phyloP scores from a whole-genome alignment of 2,888 invertebrate genomes.

The Eurytoma adleriae region DNA sequence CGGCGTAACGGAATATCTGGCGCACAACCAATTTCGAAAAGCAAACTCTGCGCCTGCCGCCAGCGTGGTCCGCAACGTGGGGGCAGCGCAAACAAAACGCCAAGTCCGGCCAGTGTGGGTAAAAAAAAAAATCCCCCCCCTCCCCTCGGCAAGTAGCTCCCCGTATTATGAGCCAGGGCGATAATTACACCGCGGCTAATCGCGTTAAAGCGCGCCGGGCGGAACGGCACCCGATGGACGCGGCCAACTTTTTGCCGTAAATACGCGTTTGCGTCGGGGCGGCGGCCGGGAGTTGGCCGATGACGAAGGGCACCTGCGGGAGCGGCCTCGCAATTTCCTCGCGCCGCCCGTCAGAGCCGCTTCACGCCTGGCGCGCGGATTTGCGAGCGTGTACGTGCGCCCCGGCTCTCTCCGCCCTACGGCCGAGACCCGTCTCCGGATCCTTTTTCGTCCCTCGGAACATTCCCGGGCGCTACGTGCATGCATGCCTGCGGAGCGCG shows the following conservation, averaged over 20 bases:
- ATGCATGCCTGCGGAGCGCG: background rate
- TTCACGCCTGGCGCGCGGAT: conserved; percentile 64
- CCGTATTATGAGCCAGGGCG: background rate
- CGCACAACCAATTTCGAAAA: too few species aligned
- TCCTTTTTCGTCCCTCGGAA: background rate
- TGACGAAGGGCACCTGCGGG: conserved; percentile 76
- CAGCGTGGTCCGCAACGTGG: too few species aligned
- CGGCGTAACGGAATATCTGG: too few species aligned
- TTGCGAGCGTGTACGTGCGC: conserved; percentile 11
- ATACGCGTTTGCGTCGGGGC: conserved; percentile 68
- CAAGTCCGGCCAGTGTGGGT: too few species aligned
- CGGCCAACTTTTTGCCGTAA: conserved; percentile 71
- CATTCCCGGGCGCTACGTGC: too few species aligned
- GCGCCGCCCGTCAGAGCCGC: conserved; percentile 56
- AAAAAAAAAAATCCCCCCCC: background rate
- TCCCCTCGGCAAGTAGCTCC: background rate
- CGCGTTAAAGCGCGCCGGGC: conserved; percentile 48
- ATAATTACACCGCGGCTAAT: conserved; percentile 36
- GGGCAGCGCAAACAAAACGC: too few species aligned
- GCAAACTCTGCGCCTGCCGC: too few species aligned
- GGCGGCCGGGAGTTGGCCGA: conserved; percentile 54
- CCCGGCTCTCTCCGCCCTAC: background rate
- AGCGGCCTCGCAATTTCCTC: conserved; percentile 72
- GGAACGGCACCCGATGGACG: conserved; percentile 54
- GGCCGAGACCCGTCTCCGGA: background rate